Percentiles rank a stretch among this genome's conserved stretches.
Conservation (phyloP, 2,113 vertebrate species). For the Lycaon pictus region DNA sequence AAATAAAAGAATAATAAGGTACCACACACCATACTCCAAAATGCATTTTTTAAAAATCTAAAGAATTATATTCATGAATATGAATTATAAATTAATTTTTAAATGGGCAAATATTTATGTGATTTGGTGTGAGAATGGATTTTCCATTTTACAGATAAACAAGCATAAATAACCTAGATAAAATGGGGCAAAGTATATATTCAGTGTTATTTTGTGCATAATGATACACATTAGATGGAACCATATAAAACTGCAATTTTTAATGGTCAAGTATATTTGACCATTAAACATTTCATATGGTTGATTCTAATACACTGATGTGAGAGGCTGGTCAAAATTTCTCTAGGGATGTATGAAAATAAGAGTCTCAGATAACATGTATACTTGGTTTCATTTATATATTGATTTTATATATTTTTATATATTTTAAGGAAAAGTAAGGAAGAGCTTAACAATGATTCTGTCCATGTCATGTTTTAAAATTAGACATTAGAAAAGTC, state of each 20-base stretch:
- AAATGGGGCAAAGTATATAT: neutral
- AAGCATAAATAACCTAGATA: neutral
- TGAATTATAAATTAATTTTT: slow-evolving; percentile 10
- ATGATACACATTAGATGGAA: neutral
- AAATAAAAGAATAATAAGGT: neutral
- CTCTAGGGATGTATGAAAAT: neutral
- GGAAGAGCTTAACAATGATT: neutral
- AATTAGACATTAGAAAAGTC: neutral
- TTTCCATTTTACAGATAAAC: neutral
- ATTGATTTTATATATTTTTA: neutral
- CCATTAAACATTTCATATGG: neutral
- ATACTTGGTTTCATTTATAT: neutral
- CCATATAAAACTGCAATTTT: neutral
- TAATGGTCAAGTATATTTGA: neutral
- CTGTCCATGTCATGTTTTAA: neutral
- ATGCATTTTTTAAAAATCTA: neutral
- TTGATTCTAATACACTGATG: neutral
- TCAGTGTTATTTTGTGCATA: neutral
- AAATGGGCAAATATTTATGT: neutral
- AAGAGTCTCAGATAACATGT: neutral
- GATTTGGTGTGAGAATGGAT: neutral
- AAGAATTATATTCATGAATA: neutral
- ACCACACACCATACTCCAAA: neutral
- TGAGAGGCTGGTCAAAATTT: neutral
- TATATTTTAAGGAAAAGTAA: slow-evolving; percentile 21